These are phyloP conservation scores for Oryzias melastigma DNA, from an alignment of 2,113 vertebrate species.

Conservation along the genomic window DNA sequence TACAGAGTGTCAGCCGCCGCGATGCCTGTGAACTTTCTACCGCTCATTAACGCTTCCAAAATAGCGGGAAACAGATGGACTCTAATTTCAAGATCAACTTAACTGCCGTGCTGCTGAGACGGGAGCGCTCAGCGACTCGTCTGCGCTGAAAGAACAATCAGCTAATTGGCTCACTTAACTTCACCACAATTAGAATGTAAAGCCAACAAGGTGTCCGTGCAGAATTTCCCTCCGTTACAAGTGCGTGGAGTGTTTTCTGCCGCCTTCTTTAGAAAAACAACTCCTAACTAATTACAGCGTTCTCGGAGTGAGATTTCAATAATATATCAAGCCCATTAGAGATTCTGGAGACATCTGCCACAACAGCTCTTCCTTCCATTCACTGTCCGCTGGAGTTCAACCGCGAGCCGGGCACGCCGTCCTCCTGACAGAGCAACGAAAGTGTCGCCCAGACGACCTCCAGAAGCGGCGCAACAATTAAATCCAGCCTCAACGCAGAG, in stretches of 20 bases:
- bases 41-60: no score
- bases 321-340: conserved; percentile 39
- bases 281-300: not conserved
- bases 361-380: conserved; percentile 41
- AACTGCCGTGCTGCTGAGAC: no score
- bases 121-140: no score
- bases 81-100: no score
- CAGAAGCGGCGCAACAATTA: conserved; percentile 61
- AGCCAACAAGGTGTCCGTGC: no score
- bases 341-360: conserved; percentile 48
- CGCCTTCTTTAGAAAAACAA: not conserved
- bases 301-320: not conserved
- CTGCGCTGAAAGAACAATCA: no score
- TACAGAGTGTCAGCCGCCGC: no score
- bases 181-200: no score
- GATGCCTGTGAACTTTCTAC: no score
- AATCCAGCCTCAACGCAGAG: conserved; percentile 38
- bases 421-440: not conserved
- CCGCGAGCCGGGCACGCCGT: not conserved
- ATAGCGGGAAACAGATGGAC: no score
- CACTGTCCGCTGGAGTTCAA: conserved; percentile 26
- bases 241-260: not conserved
- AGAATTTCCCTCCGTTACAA: no score
- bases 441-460: not conserved
- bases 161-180: no score